Evolutionary conservation across 2,888 invertebrate genomes (phyloP), one percentile per base, ranked within the genome.

Genomic region (Oscheius sp.): DNA sequence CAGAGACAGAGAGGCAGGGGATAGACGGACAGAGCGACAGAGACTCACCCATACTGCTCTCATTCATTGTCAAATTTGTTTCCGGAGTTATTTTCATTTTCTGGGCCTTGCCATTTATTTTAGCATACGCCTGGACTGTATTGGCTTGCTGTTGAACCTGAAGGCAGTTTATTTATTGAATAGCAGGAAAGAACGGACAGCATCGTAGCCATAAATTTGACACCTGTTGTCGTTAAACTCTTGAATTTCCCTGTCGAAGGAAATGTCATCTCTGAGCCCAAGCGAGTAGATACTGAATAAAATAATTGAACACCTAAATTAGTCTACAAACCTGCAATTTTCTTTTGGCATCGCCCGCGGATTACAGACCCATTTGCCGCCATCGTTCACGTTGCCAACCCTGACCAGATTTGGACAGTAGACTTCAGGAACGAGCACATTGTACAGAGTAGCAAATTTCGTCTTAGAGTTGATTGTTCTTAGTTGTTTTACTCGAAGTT

Each of bases 341-440:
- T 35, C 51, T 48, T 37, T 47, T 1, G 71, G 71, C 55, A 59
- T 47, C 7, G 47, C 60, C 35, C 10, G 2, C 2, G 70, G 70
- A 32, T 71, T 60, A 71, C 60, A 71, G 7, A 71, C 48, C 74
- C 74, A 74, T 58, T 74, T 74, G 9, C 74, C 74, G 1, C 74
- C 74, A n/a, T 74, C 74, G 48, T 66, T 66, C 32, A 74, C 66
- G 57, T 74, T 74, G 4, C 74, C 74, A n/a, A 74, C 68, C 29
- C 74, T 53, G 7, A 74, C 32, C 48, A 74, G 35, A 59, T 74
- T 50, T 47, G 66, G 74, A 47, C 74, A 74, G 47, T 74, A 74
- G 48, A 74, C 68, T 48, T 74, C 74, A 3, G 74, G 74, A 21
- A 74, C 74, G 0, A 74, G 32, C 7, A 57, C 66, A 33, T 74